Conservation (phyloP, 2,113 vertebrate genomes). For the Phrynocephalus versicolor region DNA sequence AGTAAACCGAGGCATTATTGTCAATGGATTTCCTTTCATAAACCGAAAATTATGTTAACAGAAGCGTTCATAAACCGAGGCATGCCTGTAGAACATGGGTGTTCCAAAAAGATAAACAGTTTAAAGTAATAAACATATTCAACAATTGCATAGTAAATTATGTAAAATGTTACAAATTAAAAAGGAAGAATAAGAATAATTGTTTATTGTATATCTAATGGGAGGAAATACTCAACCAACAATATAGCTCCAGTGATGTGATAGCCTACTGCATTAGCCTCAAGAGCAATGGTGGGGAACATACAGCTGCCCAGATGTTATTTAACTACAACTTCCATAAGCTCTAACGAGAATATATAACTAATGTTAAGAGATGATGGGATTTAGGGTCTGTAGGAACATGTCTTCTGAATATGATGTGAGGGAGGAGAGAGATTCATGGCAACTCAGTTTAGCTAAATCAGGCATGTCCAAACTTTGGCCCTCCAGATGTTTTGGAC, state of each 20-base stretch:
- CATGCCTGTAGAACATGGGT: too few relatives aligned
- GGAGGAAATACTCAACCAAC: neutral
- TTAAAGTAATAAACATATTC: too few relatives aligned
- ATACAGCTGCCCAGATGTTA: neutral
- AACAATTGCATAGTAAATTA: too few relatives aligned
- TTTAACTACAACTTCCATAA: neutral
- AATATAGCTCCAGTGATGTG: neutral
- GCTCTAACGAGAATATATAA: neutral
- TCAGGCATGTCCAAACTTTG: too few relatives aligned
- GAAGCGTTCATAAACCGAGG: too few relatives aligned
- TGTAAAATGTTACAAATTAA: too few relatives aligned
- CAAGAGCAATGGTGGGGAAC: neutral
- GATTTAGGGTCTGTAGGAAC: neutral
- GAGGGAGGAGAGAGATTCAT: neutral
- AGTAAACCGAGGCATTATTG: too few relatives aligned
- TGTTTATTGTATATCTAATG: neutral
- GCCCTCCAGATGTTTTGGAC: too few relatives aligned
- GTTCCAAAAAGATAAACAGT: too few relatives aligned
- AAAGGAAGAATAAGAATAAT: too few relatives aligned
- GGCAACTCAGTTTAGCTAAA: neutral
- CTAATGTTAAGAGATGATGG: neutral
- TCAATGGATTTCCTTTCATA: too few relatives aligned
- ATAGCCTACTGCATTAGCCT: neutral
- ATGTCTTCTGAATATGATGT: neutral
- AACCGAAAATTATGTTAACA: too few relatives aligned